phyloP scores from a whole-genome alignment of 2,797 vertebrate genomes.

The Sphenopsis melanotis region DNA sequence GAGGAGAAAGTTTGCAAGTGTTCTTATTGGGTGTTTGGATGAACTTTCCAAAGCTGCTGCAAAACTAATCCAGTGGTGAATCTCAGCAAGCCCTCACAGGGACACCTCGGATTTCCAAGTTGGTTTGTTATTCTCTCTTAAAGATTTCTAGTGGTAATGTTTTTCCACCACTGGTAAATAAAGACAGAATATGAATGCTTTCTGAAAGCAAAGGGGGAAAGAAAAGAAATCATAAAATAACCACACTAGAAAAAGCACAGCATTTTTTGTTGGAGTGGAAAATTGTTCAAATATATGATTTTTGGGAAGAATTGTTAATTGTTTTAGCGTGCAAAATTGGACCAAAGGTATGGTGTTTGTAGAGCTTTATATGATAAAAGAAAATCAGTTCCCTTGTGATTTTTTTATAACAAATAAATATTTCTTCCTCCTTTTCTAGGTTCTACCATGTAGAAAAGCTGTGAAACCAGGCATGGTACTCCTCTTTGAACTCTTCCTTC shows the following conservation, averaged over 20 bases:
- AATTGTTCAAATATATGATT: not conserved
- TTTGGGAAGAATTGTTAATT: not conserved
- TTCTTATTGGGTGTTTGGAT: not conserved
- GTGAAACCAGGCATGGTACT: slow-evolving; percentile 81
- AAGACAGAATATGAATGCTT: not conserved
- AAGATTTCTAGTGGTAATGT: not conserved
- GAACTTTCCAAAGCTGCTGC: not conserved
- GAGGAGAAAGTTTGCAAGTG: not conserved
- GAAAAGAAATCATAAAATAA: not conserved
- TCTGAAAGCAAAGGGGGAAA: not conserved
- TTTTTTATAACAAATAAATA: not conserved
- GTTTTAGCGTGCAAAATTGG: not conserved
- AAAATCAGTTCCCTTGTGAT: not conserved
- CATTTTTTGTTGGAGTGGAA: not conserved
- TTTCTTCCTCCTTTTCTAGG: slow-evolving; percentile 65
- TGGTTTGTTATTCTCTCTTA: not conserved
- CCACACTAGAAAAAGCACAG: not conserved
- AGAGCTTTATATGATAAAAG: not conserved
- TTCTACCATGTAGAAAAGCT: slow-evolving; percentile 77
- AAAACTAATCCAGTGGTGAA: not conserved
- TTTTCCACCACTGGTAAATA: not conserved
- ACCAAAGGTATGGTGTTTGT: not conserved
- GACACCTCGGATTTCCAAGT: not conserved
- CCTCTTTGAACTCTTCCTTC: slow-evolving; percentile 83
- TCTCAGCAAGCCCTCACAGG: not conserved